Evolutionary conservation across 53 echinoderm and acorn worm species (phyloP), one percentile per base, ranked within the genome.

Genomic region (Echinarachnius parma): DNA sequence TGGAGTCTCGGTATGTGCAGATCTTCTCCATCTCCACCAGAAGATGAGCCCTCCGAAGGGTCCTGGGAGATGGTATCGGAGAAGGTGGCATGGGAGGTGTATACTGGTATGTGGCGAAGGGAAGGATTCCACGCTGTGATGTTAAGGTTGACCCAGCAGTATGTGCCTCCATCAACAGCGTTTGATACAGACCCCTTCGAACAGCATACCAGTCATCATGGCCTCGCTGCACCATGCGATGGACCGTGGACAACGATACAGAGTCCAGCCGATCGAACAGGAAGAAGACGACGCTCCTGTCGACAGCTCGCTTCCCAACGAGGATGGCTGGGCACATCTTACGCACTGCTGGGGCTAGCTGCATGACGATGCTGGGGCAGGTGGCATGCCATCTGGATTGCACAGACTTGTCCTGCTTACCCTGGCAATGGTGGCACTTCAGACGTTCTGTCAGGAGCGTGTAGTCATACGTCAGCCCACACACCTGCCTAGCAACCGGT

Each of bases 121-220:
- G 45, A 4, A 79, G 67, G 10, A 79, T 79, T 0, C 79, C 79
- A 2, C 29, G 66, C 45, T 79, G 79, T 2, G 79, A 79, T 13
- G 55, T 4, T 9, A 61, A 29, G 9, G 63, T 45, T 5, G 31
- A 50, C 33, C 78, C 31, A 15, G 78, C 64, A 28, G 78, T 49
- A 18, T 78, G 78, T 1, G 78, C 78, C 29, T 77, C 62, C 31
- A 3, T 3, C 31, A 78, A 53, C 1, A 78, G 31, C 1, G 79
- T 79, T 60, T 80, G 80, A 36, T 80, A 80, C 31, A 80, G 49
- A 59, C 69, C 80, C 19, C 59, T 34, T n/a, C n/a, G n/a, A n/a
- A n/a, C 78, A 5, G 78, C 78, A 47, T 77, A 77, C 78, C 64
- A 77, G 14, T 77, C 78, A 31, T 77, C 78, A 21, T 77, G 78